These are phyloP conservation scores for Campylomormyrus tamandua DNA, from an alignment of 2,113 vertebrate genomes.

Conservation along the genomic window DNA sequence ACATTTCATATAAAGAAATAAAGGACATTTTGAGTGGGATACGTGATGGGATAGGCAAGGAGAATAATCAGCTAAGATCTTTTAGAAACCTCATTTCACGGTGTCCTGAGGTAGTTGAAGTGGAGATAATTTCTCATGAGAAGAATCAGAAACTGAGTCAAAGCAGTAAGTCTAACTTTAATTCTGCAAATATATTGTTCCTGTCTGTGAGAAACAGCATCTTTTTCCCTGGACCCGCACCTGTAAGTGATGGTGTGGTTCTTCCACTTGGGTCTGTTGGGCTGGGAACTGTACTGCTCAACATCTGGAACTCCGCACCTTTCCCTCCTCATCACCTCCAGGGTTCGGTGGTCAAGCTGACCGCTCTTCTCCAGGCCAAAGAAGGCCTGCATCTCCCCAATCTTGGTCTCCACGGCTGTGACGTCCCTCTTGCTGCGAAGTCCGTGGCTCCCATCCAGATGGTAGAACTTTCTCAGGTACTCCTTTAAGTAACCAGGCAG, in stretches of 20 bases:
- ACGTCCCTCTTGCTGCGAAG: not conserved
- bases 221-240: conserved; percentile 25
- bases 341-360: conserved; percentile 31
- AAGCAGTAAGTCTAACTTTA: not conserved
- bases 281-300: conserved; percentile 45
- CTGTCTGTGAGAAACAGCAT: not conserved
- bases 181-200: not conserved
- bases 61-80: not conserved
- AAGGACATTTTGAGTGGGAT: not conserved
- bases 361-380: conserved; percentile 49
- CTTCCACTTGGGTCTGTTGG: conserved; percentile 50
- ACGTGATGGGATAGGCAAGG: not conserved
- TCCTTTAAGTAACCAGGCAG: conserved; percentile 26
- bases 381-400: conserved; percentile 48
- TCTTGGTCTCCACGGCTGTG: conserved; percentile 33
- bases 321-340: conserved; percentile 44
- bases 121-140: not conserved
- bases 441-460: conserved; percentile 7
- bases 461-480: conserved; percentile 43
- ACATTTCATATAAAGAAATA: not conserved
- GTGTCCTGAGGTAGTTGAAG: not conserved
- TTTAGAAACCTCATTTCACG: not conserved
- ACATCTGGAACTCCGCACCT: conserved; percentile 51
- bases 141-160: not conserved
- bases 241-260: conserved; percentile 54